These are phyloP conservation scores for Lepidotrigona ventralis DNA, from an alignment of 1,140 invertebrate genomes.

Conservation along the genomic window DNA sequence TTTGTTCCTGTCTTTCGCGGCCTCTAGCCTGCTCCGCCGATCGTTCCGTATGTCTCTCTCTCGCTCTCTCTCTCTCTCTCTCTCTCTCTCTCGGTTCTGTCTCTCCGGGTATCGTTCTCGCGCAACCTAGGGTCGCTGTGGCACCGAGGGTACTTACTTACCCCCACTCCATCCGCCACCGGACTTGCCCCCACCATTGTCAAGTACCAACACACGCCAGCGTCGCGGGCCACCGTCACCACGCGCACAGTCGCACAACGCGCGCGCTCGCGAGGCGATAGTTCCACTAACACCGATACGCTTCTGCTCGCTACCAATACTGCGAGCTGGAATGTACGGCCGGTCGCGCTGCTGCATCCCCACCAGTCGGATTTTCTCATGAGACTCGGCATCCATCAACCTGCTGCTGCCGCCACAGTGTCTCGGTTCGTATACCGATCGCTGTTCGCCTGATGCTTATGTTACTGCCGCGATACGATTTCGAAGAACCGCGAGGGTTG, in stretches of 20 bases:
- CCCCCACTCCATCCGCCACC: constrained; percentile 38
- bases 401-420: constrained; percentile 64
- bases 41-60: constrained; percentile 36
- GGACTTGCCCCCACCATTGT: constrained; percentile 45
- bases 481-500: too few relatives aligned
- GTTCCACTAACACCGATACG: constrained; percentile 27
- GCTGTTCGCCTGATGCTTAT: neutral
- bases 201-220: constrained; percentile 22
- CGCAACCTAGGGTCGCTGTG: constrained; percentile 64
- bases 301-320: constrained; percentile 35
- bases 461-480: neutral
- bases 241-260: neutral
- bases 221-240: constrained; percentile 29
- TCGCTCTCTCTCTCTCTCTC: constrained; percentile 59
- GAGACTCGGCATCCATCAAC: constrained; percentile 68
- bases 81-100: constrained; percentile 51
- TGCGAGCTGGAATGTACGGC: constrained; percentile 51
- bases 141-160: constrained; percentile 65
- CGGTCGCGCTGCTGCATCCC: constrained; percentile 50
- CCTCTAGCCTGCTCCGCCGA: constrained; percentile 19
- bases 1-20: constrained; percentile 44
- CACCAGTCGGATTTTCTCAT: constrained; percentile 66
- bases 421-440: constrained; percentile 49
- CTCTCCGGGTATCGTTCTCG: constrained; percentile 53
- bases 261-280: constrained; percentile 13